A percentile compares a stretch with the other conserved stretches of the same genome.
phyloP scores from a whole-genome alignment of 2,797 vertebrate species.

The Crocodylus rhombifer region DNA sequence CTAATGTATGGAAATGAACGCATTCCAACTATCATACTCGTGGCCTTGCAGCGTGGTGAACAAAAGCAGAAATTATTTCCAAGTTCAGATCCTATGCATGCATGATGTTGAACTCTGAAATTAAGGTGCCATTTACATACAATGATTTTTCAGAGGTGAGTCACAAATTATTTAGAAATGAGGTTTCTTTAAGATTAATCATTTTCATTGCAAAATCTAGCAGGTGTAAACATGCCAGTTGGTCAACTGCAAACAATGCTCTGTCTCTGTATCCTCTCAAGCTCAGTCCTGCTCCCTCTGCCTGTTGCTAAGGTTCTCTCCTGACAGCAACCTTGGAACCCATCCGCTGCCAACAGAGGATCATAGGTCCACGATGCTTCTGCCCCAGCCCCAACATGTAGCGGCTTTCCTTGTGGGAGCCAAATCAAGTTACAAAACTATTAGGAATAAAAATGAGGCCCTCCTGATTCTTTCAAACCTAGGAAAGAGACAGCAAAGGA shows the following conservation, averaged over 20 bases:
- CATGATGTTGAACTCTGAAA: background rate
- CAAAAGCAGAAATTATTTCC: background rate
- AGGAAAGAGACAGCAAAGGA: too few species aligned
- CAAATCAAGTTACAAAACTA: too few species aligned
- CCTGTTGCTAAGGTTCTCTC: background rate
- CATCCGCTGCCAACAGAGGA: background rate
- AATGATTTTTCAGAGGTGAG: background rate
- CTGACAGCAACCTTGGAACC: background rate
- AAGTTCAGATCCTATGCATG: background rate
- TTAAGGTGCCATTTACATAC: too few species aligned
- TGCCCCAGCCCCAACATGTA: too few species aligned
- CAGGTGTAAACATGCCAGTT: fast-evolving
- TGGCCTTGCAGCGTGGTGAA: background rate
- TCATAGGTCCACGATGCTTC: too few species aligned
- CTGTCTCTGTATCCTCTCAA: fast-evolving
- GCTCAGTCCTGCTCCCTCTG: background rate
- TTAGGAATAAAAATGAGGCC: too few species aligned
- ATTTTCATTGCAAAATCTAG: fast-evolving
- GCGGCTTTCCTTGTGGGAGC: too few species aligned
- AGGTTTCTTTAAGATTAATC: too few species aligned
- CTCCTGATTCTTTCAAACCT: too few species aligned
- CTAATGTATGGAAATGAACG: background rate
- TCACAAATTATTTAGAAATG: too few species aligned
- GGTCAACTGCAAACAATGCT: fast-evolving
- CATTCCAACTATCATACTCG: background rate